These are phyloP conservation scores for Tinea pellionella DNA, from an alignment of 2,888 invertebrate species.

Conservation along the genomic window DNA sequence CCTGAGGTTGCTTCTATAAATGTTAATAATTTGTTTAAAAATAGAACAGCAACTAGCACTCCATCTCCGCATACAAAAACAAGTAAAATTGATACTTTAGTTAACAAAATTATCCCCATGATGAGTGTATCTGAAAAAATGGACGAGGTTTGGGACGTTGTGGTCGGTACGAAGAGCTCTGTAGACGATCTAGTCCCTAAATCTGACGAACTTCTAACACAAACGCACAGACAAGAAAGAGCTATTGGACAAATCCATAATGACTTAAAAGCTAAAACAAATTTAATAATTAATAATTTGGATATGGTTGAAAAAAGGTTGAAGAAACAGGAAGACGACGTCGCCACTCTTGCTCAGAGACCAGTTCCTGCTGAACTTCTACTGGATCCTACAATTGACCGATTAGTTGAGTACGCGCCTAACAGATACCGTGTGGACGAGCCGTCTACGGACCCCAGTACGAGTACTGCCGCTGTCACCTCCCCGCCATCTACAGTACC, in stretches of 20 bases:
- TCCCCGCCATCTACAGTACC: conserved; percentile 31
- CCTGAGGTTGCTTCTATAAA: conserved; percentile 71
- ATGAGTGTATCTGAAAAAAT: conserved; percentile 89
- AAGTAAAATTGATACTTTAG: conserved; percentile 84
- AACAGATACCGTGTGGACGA: conserved; percentile 71
- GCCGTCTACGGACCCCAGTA: conserved; percentile 43
- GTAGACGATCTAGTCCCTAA: conserved; percentile 88
- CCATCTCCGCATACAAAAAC: conserved; percentile 69
- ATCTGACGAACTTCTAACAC: conserved; percentile 85
- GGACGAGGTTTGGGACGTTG: conserved; percentile 92
- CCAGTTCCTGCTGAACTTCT: conserved; percentile 80
- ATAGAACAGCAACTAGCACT: conserved; percentile 70
- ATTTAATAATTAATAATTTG: conserved; percentile 87
- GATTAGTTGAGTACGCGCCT: conserved; percentile 82
- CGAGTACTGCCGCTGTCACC: conserved; percentile 44
- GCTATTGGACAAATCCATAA: conserved; percentile 89
- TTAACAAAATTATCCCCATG: conserved; percentile 86
- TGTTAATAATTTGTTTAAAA: conserved; percentile 58
- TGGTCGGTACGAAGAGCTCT: conserved; percentile 88
- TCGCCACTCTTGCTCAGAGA: conserved; percentile 80
- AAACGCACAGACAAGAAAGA: conserved; percentile 87
- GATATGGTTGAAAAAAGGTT: conserved; percentile 86
- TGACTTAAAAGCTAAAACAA: conserved; percentile 83
- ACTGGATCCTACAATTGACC: conserved; percentile 79
- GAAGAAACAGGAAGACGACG: conserved; percentile 88